A percentile compares a stretch with the other conserved stretches of the same genome.
Evolutionary conservation across 2,888 invertebrate genomes (phyloP).

Genomic region (Doris montereyensis): DNA sequence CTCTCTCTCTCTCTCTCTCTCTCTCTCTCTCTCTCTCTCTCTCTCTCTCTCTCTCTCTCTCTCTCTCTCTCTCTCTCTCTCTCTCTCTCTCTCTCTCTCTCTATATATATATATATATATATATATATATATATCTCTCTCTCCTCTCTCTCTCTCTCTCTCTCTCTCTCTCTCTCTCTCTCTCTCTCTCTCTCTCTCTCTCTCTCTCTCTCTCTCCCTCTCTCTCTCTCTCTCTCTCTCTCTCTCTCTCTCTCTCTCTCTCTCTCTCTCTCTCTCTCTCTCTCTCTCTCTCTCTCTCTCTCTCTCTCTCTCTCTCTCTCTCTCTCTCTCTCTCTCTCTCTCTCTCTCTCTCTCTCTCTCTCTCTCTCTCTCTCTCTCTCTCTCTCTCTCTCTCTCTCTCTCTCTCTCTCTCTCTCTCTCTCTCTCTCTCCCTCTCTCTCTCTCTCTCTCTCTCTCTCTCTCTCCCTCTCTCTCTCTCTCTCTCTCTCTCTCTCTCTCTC

Average conservation of each 20-base stretch:
- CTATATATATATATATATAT: no score
- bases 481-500: no score
- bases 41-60: neutral
- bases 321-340: neutral
- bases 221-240: neutral
- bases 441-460: neutral
- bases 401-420: neutral
- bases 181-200: neutral
- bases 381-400: neutral
- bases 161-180: neutral
- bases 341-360: neutral
- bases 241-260: neutral
- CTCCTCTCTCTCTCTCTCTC: neutral
- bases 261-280: neutral
- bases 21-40: neutral
- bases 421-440: neutral
- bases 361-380: neutral
- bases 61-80: neutral
- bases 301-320: neutral
- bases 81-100: neutral
- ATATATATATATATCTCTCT: no score
- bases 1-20: neutral
- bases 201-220: neutral
- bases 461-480: no score
- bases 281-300: neutral